phyloP scores from a whole-genome alignment of 53 echinoderm and acorn worm species.

The Temnopleurus reevesii region DNA sequence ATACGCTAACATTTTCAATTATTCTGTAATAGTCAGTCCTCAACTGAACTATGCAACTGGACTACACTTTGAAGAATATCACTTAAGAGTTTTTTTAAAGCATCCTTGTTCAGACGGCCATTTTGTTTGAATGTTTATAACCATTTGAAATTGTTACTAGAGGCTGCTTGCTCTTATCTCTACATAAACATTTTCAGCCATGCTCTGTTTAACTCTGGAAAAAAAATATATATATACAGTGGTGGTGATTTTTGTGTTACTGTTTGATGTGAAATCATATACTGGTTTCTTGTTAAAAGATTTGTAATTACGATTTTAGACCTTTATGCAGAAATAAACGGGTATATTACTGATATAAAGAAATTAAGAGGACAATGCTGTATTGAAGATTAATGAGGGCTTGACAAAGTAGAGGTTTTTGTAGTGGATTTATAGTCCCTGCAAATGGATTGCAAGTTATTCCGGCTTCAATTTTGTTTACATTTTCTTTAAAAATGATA shows the following conservation, averaged over 20 bases:
- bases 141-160: background rate
- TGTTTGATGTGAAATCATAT: slow-evolving; percentile 34
- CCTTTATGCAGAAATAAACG: slow-evolving; percentile 12
- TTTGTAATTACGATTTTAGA: slow-evolving; percentile 27
- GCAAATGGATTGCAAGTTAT: background rate
- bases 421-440: background rate
- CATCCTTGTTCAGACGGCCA: background rate
- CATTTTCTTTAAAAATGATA: no score
- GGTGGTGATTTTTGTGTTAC: slow-evolving; percentile 10
- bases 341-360: slow-evolving; percentile 21
- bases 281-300: slow-evolving; percentile 23
- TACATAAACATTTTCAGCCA: background rate
- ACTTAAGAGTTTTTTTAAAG: background rate
- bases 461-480: background rate
- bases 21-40: no score
- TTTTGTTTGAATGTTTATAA: slow-evolving; percentile 36
- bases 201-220: background rate
- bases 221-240: background rate
- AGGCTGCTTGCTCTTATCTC: background rate
- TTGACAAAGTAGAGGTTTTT: background rate
- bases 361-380: slow-evolving; percentile 5
- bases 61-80: no score
- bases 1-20: no score
- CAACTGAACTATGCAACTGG: no score
- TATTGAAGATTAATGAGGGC: background rate